Evolutionary conservation across 2,888 invertebrate species (phyloP).

Genomic region (Physocephala rufipes): DNA sequence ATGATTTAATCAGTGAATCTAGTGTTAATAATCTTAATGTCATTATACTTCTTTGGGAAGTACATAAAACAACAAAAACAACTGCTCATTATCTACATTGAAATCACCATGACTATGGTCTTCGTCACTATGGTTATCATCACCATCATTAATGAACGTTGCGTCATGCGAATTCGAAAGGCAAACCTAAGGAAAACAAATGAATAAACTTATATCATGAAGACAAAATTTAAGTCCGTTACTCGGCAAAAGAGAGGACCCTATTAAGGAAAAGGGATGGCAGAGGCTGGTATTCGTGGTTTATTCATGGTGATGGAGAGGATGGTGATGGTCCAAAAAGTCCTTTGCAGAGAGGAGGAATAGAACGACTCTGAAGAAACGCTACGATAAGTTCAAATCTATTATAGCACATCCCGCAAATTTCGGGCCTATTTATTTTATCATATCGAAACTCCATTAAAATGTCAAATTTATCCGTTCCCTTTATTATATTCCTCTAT

Average conservation of each 20-base stretch:
- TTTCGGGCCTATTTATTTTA: too few relatives aligned
- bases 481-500: too few relatives aligned
- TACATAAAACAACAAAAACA: constrained; percentile 15
- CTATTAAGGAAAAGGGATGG: not conserved
- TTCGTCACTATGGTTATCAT: too few relatives aligned
- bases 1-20: not conserved
- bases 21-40: constrained; percentile 24
- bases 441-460: too few relatives aligned
- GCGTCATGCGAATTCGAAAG: constrained; percentile 46
- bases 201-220: constrained; percentile 46
- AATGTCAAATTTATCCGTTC: too few relatives aligned
- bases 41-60: constrained; percentile 3
- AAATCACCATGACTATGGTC: not conserved
- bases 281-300: too few relatives aligned
- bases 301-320: too few relatives aligned
- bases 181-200: constrained; percentile 48
- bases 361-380: too few relatives aligned
- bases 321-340: constrained; percentile 15
- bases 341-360: too few relatives aligned
- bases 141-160: constrained; percentile 4
- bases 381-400: too few relatives aligned
- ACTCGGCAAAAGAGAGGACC: not conserved
- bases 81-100: not conserved
- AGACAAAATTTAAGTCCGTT: not conserved
- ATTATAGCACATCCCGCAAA: too few relatives aligned